Conservation (phyloP, 2,113 vertebrate species). For the Lampris incognitus region DNA sequence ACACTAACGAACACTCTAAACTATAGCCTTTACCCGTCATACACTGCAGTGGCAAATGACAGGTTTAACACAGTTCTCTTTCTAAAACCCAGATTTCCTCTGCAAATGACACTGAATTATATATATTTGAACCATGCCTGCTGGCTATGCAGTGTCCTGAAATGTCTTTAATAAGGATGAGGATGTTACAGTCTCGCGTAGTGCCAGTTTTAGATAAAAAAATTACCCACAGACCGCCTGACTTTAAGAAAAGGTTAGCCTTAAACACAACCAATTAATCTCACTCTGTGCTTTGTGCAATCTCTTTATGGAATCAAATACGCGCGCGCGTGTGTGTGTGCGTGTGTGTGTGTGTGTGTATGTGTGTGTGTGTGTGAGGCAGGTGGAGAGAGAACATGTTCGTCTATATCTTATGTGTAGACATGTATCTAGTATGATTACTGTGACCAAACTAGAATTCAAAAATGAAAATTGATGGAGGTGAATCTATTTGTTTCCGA, state of each 20-base stretch:
- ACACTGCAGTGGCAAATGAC: constrained; percentile 36
- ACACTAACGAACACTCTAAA: constrained; percentile 12
- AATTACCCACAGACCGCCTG: constrained; percentile 73
- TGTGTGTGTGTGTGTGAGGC: not conserved
- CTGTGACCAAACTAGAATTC: constrained; percentile 37
- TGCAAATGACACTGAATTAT: constrained; percentile 77
- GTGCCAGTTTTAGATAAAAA: constrained; percentile 81
- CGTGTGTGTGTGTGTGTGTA: constrained; percentile 26
- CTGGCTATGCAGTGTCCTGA: constrained; percentile 75
- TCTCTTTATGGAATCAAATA: constrained; percentile 44
- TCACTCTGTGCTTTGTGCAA: constrained; percentile 69
- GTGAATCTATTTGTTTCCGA: not conserved
- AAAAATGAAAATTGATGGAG: constrained; percentile 6
- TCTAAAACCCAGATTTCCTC: constrained; percentile 79
- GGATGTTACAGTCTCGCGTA: constrained; percentile 69
- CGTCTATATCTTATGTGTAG: not conserved
- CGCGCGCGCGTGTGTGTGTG: not conserved
- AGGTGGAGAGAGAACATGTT: constrained; percentile 24
- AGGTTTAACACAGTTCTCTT: constrained; percentile 65
- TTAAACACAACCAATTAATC: constrained; percentile 80
- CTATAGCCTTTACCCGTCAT: constrained; percentile 36
- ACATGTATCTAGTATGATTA: constrained; percentile 32
- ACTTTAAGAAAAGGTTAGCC: constrained; percentile 78
- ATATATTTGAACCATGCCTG: constrained; percentile 80
- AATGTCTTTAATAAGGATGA: constrained; percentile 81